A percentile compares a stretch with the other conserved stretches of the same genome.
Conservation (phyloP, 2,888 invertebrate species). For the Trachelus iudaicus region DNA sequence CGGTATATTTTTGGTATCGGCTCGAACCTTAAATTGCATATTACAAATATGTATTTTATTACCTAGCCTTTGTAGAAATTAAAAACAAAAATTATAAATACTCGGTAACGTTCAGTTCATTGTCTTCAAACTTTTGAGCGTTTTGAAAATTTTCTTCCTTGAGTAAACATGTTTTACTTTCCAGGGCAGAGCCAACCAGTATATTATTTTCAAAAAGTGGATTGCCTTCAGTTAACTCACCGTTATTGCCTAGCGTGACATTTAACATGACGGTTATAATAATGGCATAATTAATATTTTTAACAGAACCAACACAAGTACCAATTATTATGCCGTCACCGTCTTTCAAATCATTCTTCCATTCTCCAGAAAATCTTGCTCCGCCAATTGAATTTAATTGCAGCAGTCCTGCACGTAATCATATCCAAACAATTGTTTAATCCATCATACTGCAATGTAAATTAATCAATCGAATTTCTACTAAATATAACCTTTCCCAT, state of each 20-base stretch:
- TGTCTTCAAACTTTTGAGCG: neutral
- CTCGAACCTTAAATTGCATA: neutral
- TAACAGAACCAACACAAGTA: slow-evolving; percentile 8
- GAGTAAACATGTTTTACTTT: neutral
- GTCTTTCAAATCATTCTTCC: slow-evolving; percentile 70
- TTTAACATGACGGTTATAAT: neutral
- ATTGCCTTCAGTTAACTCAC: slow-evolving; percentile 66
- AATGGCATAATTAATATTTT: neutral
- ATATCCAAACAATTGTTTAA: slow-evolving; percentile 6
- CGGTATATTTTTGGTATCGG: neutral
- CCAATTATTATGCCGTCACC: slow-evolving; percentile 65
- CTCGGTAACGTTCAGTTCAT: neutral
- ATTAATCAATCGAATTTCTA: slow-evolving; percentile 31
- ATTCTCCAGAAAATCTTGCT: slow-evolving; percentile 70
- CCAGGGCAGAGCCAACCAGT: slow-evolving; percentile 41
- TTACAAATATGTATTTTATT: neutral
- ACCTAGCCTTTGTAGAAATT: neutral
- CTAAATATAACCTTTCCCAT: slow-evolving; percentile 66
- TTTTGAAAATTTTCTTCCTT: neutral
- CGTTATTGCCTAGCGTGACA: slow-evolving; percentile 68
- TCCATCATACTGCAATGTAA: neutral
- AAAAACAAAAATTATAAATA: neutral
- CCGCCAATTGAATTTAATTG: slow-evolving; percentile 69
- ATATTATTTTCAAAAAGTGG: slow-evolving; percentile 70
- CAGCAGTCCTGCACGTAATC: slow-evolving; percentile 50